phyloP scores from a whole-genome alignment of 2,888 invertebrate species.

The Baronia brevicornis region DNA sequence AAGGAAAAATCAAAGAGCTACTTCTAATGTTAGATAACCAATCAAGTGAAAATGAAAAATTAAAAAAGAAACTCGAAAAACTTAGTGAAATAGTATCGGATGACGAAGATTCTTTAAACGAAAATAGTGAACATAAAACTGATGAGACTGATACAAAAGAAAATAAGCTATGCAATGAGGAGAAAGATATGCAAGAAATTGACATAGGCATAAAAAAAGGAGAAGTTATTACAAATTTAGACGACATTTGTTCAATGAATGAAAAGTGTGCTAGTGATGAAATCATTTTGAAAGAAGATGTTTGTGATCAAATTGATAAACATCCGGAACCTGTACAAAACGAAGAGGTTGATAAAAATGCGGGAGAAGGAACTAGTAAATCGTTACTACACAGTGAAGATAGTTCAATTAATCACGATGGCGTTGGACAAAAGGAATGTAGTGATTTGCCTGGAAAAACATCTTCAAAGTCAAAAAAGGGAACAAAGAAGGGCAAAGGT shows the following conservation, averaged over 20 bases:
- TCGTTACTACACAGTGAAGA: no score
- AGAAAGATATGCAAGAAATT: no score
- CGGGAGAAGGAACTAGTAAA: conserved; percentile 12
- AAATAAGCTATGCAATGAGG: no score
- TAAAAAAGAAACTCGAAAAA: conserved; percentile 75
- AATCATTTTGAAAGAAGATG: conserved; percentile 12
- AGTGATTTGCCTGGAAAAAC: conserved; percentile 12
- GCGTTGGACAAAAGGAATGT: conserved; percentile 16
- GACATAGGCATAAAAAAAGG: conserved; percentile 2
- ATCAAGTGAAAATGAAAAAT: conserved; percentile 59
- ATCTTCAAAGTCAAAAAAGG: conserved; percentile 19
- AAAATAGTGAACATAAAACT: no score
- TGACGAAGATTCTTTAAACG: conserved; percentile 38
- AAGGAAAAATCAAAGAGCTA: conserved; percentile 66
- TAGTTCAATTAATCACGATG: neutral
- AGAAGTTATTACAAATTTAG: no score
- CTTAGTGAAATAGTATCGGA: conserved; percentile 74
- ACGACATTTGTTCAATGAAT: no score
- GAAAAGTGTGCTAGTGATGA: conserved; percentile 2
- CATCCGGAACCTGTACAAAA: conserved; percentile 8
- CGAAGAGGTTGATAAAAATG: conserved; percentile 9
- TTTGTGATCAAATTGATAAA: conserved; percentile 3
- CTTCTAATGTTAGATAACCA: conserved; percentile 55
- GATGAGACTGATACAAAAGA: conserved; percentile 3
- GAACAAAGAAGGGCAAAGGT: conserved; percentile 24